phyloP scores from a whole-genome alignment of 1,140 invertebrate species.

The Bursaphelenchus mucronatus region DNA sequence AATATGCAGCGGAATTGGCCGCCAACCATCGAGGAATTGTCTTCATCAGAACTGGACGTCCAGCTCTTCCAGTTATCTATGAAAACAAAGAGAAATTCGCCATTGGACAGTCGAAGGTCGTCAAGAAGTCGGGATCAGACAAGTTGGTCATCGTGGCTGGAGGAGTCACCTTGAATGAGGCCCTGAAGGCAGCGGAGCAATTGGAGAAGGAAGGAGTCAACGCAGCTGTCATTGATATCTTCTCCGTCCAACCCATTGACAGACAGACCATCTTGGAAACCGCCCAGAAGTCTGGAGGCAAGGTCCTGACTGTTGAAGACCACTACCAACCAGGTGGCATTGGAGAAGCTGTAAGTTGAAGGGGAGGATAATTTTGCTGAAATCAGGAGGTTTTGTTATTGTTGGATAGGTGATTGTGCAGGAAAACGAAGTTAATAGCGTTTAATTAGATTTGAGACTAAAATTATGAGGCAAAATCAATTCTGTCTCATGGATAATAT shows the following conservation, averaged over 20 bases:
- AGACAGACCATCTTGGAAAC: conserved; percentile 71
- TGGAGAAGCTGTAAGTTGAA: conserved; percentile 77
- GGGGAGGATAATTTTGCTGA: too few species aligned
- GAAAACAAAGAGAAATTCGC: conserved; percentile 77
- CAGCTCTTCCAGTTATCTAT: conserved; percentile 82
- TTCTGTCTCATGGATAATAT: too few species aligned
- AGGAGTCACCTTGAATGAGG: conserved; percentile 87
- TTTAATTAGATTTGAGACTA: too few species aligned
- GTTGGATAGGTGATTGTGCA: too few species aligned
- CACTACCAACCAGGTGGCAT: conserved; percentile 91
- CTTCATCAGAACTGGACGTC: conserved; percentile 89
- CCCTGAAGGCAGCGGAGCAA: conserved; percentile 75
- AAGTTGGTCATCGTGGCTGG: conserved; percentile 79
- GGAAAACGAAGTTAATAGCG: too few species aligned
- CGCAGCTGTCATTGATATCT: conserved; percentile 52
- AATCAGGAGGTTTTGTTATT: too few species aligned
- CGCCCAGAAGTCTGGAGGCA: conserved; percentile 75
- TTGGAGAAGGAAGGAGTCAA: conserved; percentile 68
- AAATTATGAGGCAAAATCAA: too few species aligned
- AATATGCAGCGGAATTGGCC: conserved; percentile 86
- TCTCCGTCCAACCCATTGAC: conserved; percentile 83
- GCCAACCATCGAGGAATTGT: conserved; percentile 91
- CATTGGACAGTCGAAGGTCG: conserved; percentile 69
- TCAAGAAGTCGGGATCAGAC: conserved; percentile 73
- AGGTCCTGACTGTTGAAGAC: conserved; percentile 88